phyloP scores from a whole-genome alignment of 2,888 invertebrate genomes.

The Agonum fuliginosum region DNA sequence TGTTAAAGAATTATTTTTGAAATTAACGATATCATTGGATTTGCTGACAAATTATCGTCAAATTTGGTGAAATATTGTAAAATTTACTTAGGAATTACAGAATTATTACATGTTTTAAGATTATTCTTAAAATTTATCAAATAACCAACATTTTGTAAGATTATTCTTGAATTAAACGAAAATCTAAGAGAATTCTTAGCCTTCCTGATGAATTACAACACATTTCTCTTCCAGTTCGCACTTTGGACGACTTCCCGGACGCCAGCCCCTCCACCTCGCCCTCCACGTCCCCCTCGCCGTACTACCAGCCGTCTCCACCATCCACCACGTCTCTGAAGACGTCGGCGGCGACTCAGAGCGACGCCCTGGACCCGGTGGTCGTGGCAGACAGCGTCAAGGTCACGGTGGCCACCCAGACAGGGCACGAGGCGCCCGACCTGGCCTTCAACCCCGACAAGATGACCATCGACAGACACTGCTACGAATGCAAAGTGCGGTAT shows the following conservation, averaged over 20 bases:
- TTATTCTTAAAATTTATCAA: too few species aligned
- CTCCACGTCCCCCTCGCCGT: slow-evolving; percentile 80
- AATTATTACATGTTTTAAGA: too few species aligned
- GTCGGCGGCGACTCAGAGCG: slow-evolving; percentile 64
- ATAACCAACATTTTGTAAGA: too few species aligned
- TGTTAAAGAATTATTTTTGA: too few species aligned
- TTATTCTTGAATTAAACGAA: too few species aligned
- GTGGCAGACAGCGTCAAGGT: slow-evolving; percentile 74
- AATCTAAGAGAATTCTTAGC: too few species aligned
- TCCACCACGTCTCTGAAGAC: slow-evolving; percentile 79
- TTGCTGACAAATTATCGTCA: too few species aligned
- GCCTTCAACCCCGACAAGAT: slow-evolving; percentile 82
- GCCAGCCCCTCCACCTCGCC: too few species aligned
- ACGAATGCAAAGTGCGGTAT: slow-evolving; percentile 94
- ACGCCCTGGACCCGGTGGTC: slow-evolving; percentile 57
- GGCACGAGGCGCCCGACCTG: slow-evolving; percentile 83
- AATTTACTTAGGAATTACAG: too few species aligned
- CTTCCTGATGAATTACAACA: too few species aligned
- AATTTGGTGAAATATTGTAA: too few species aligned
- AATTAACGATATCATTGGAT: too few species aligned
- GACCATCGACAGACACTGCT: slow-evolving; percentile 90
- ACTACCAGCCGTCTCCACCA: slow-evolving; percentile 67
- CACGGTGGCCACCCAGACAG: slow-evolving; percentile 91
- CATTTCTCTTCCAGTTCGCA: slow-evolving; percentile 70
- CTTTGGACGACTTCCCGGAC: slow-evolving; percentile 77